Evolutionary conservation across 2,113 vertebrate species (phyloP), one percentile per base, ranked within the genome.

Genomic region (Calyptomena viridis): DNA sequence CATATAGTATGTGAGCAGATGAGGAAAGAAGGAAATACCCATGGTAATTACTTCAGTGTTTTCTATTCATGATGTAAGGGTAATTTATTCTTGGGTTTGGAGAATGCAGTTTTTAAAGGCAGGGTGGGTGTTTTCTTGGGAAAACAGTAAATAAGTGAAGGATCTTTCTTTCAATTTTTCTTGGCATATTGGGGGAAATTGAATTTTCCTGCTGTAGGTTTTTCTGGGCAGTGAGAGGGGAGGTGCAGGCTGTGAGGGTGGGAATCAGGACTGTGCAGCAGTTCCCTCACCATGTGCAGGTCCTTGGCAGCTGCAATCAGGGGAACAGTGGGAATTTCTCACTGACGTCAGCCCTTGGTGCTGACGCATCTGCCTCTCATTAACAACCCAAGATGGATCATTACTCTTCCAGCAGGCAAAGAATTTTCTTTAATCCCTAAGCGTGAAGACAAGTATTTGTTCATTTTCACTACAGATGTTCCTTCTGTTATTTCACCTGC

Each of bases 361-460:
- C 71, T 83, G 96, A 46, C 11, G 3, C 87, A 39, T 35, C 11
- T 12, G 53, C 68, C 11, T 52, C 17, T 64, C 71, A 9, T 20
- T 28, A 5, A 13, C 25, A 11, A 21, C 53, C 2, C 27, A 11
- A 31, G 44, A 47, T 35, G 75, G 68, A 31, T 46, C 52, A 1
- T 25, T 55, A 10, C 76, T 53, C 44, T 47, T 50, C 10, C 25
- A 35, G 67, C 63, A 75, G 74, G 42, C 5, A 15, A 4, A 31
- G 46, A 7, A 33, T 23, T 31, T 19, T 9, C 55, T 77, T 35
- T 1, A 4, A 66, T 81, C 64, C 67, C 84, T 18, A 4, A n/a
- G 55, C 14, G 1, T 14, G 15, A 24, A 28, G 25, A 47, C 5
- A 3, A 20, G 18, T 9, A 1, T 60, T 42, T 3, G 4, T 42